Conservation (phyloP, 1,140 invertebrate species). For the Aphis gossypii region DNA sequence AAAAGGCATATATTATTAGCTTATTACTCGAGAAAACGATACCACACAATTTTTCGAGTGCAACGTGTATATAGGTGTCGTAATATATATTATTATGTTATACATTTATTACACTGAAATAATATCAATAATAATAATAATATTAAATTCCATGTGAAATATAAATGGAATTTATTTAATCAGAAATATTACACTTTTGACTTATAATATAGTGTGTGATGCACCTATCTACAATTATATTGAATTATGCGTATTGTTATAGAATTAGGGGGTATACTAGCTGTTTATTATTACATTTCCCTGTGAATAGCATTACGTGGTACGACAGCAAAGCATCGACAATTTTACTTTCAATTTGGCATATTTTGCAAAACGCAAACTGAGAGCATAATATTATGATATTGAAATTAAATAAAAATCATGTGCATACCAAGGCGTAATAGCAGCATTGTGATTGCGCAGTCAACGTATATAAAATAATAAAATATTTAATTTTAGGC, state of each 20-base stretch:
- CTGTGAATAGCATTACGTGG: background rate
- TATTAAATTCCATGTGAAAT: background rate
- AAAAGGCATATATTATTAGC: background rate
- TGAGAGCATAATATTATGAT: background rate
- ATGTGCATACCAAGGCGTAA: background rate
- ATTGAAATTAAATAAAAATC: constrained; percentile 8
- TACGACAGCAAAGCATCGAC: background rate
- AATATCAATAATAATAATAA: background rate
- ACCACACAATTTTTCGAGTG: background rate
- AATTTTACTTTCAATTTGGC: constrained; percentile 8
- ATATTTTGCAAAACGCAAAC: background rate
- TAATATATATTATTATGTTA: background rate
- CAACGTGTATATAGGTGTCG: background rate
- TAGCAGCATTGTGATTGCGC: background rate
- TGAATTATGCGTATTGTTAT: background rate
- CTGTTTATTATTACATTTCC: background rate
- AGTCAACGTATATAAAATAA: background rate
- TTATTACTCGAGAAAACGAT: background rate
- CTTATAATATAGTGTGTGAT: background rate
- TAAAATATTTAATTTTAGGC: background rate
- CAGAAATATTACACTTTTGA: background rate
- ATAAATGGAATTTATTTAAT: background rate
- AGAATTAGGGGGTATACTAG: background rate
- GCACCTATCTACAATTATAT: background rate
- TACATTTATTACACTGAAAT: background rate